phyloP scores from a whole-genome alignment of 2,888 invertebrate genomes.

The Perithous albicinctus region DNA sequence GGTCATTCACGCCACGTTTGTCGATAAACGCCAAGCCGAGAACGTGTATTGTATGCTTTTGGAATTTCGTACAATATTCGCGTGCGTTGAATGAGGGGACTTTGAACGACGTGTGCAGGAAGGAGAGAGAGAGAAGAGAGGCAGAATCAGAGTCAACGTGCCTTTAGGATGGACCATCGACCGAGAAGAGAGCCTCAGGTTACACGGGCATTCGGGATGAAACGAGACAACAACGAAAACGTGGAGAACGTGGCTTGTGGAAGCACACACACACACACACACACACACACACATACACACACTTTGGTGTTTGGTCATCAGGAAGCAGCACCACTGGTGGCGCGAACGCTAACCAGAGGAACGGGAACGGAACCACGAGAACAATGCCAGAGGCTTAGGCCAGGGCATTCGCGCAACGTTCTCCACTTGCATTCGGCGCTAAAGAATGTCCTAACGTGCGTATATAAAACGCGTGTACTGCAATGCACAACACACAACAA shows the following conservation, averaged over 20 bases:
- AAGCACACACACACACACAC: too few species aligned
- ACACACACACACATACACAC: too few species aligned
- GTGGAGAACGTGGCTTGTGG: neutral
- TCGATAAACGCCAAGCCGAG: neutral
- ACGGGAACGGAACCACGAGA: constrained; percentile 21
- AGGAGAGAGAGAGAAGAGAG: neutral
- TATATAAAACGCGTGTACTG: constrained; percentile 5
- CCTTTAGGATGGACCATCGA: neutral
- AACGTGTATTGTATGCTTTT: neutral
- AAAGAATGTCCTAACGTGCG: constrained; percentile 15
- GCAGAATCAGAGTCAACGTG: neutral
- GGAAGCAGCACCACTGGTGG: neutral
- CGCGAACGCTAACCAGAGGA: neutral
- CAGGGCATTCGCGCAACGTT: constrained; percentile 12
- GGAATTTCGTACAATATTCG: neutral
- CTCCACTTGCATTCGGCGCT: constrained; percentile 7
- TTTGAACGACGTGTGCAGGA: too few species aligned
- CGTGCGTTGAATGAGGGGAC: neutral
- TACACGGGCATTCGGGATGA: constrained; percentile 9
- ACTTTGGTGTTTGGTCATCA: too few species aligned
- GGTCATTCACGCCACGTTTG: neutral
- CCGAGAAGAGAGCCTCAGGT: constrained; percentile 4
- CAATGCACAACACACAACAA: constrained; percentile 30
- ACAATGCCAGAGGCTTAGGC: constrained; percentile 23
- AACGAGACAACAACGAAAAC: constrained; percentile 4